Evolutionary conservation across 2,888 invertebrate species (phyloP), one percentile per base, ranked within the genome.

Genomic region (Cloeon dipterum): DNA sequence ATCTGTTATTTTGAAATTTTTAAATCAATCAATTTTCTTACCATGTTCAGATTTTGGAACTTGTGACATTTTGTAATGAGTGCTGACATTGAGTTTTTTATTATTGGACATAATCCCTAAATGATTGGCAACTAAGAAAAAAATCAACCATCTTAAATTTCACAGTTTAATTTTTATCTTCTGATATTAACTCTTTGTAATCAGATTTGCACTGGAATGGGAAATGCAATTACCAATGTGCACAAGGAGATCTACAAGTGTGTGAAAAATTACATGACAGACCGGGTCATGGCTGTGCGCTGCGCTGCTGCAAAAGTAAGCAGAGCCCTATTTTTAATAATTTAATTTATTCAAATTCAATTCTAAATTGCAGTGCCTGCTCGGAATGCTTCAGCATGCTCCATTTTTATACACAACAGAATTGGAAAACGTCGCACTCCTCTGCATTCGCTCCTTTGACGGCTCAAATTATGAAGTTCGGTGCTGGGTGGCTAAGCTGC

Each of bases 241-340:
- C 70, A 81, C 53, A 79, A 79, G 54, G 91, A 91, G 48, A 81
- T 93, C 46, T 89, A 85, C 49, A 86, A 89, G 53, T 83, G 88
- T 8, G 78, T 85, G 4, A 73, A 82, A 45, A 74, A 81, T 46
- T 76, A 88, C 44, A 63, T 91, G 42, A 77, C 85, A 14, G 98
- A 98, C 56, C 66, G 96, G 36, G 83, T 86, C 2, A 74, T 86
- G 70, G 73, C 82, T 14, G 96, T 96, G 16, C 68, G 96, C 34
- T 85, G 85, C 41, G 89, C 91, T 3, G 88, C 96, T 1, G 85
- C 94, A 0, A 67, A 66, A 61, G 71, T 73, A 50, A 45, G 43
- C 2, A 23, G 13, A 19, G 35, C 11, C 5, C 11, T 13, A 16
- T 39, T 26, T n/a, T 17, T n/a, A 35, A 8, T 17, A 11, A 11